Conservation (phyloP, 2,797 vertebrate species). For the Arctocebus calabarensis region DNA sequence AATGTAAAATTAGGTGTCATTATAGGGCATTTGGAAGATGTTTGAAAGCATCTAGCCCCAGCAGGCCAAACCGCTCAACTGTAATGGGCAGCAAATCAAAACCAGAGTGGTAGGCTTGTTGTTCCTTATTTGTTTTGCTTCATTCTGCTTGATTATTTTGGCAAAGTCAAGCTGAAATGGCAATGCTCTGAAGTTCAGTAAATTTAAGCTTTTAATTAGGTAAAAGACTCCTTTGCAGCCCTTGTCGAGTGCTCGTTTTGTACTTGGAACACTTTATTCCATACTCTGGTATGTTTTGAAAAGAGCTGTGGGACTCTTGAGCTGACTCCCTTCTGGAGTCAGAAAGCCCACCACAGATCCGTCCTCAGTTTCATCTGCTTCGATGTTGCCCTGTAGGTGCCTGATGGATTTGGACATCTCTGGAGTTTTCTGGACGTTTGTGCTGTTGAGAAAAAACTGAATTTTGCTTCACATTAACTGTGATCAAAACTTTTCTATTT, state of each 20-base stretch:
- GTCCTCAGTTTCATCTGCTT: neutral
- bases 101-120: slow-evolving; percentile 63
- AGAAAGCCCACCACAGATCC: neutral
- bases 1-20: slow-evolving; percentile 77
- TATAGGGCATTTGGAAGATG: slow-evolving; percentile 72
- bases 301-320: neutral
- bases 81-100: slow-evolving; percentile 77
- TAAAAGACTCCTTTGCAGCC: slow-evolving; percentile 59
- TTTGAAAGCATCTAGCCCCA: slow-evolving; percentile 21
- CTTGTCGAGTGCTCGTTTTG: slow-evolving; percentile 42
- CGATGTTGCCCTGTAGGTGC: neutral
- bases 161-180: slow-evolving; percentile 70
- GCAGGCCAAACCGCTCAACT: slow-evolving; percentile 70
- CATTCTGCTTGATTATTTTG: slow-evolving; percentile 77
- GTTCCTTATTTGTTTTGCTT: slow-evolving; percentile 79
- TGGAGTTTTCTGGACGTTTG: neutral
- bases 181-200: slow-evolving; percentile 73
- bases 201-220: slow-evolving; percentile 79
- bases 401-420: neutral
- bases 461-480: neutral
- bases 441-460: neutral
- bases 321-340: neutral
- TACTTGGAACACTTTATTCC: slow-evolving; percentile 54
- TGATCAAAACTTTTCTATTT: slow-evolving; percentile 17
- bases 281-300: slow-evolving; percentile 48